Evolutionary conservation across 1,140 invertebrate species (phyloP).

Genomic region (Charaxes varanes): DNA sequence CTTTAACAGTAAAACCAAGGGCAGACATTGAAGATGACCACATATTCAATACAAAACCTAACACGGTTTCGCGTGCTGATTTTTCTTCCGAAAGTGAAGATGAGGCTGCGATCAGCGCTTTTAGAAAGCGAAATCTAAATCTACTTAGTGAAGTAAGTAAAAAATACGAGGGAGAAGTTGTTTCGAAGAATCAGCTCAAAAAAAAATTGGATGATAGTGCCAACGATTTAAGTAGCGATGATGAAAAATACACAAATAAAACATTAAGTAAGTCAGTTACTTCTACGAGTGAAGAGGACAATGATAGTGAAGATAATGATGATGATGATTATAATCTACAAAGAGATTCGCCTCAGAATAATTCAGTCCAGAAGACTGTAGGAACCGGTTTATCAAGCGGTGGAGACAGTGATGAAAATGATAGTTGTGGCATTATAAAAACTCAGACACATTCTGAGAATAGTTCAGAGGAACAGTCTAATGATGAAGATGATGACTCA

Average conservation of each 20-base stretch:
- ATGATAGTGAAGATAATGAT: not conserved
- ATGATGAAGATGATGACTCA: constrained; percentile 41
- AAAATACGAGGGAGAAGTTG: constrained; percentile 81
- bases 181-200: too few relatives aligned
- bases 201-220: not conserved
- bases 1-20: constrained; percentile 73
- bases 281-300: not conserved
- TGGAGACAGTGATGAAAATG: constrained; percentile 35
- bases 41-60: constrained; percentile 70
- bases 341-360: too few relatives aligned
- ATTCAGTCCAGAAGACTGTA: too few relatives aligned
- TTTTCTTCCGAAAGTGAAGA: constrained; percentile 74
- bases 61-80: constrained; percentile 62
- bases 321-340: constrained; percentile 4
- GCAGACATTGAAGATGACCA: constrained; percentile 74
- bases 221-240: not conserved
- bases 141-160: constrained; percentile 80
- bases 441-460: constrained; percentile 31
- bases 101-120: constrained; percentile 75
- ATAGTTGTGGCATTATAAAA: constrained; percentile 48
- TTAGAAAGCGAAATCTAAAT: constrained; percentile 79
- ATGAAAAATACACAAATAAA: not conserved
- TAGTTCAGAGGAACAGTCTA: constrained; percentile 26
- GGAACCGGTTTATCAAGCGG: not conserved
- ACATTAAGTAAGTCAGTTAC: not conserved